Evolutionary conservation across 2,113 vertebrate species (phyloP).

Genomic region (Sterrhoptilus dennistouni): DNA sequence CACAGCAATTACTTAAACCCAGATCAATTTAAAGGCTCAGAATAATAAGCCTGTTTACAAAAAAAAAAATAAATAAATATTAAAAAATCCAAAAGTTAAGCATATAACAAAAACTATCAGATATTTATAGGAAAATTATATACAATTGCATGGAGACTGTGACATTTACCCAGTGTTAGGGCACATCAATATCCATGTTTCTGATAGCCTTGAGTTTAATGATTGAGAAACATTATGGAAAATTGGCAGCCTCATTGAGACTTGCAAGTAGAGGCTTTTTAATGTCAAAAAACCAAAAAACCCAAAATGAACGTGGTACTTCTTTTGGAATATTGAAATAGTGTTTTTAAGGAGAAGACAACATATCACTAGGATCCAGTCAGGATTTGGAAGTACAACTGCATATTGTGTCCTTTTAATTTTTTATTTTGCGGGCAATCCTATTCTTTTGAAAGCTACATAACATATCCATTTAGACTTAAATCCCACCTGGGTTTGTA

Average conservation of each 20-base stretch:
- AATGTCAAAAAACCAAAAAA: neutral
- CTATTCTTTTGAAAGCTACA: neutral
- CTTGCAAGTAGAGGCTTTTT: neutral
- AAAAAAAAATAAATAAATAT: neutral
- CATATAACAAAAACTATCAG: neutral
- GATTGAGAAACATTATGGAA: neutral
- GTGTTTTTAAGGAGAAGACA: neutral
- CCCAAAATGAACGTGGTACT: neutral
- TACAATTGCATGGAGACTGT: neutral
- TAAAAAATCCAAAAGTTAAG: neutral
- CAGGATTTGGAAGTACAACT: neutral
- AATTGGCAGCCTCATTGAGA: neutral
- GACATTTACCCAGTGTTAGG: neutral
- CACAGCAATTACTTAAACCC: neutral
- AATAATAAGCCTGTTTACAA: neutral
- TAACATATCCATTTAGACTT: neutral
- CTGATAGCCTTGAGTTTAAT: neutral
- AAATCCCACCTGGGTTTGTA: neutral
- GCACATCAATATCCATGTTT: neutral
- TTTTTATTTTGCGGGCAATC: neutral
- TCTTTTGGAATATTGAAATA: neutral
- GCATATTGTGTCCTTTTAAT: neutral
- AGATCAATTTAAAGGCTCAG: neutral
- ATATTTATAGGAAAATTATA: neutral
- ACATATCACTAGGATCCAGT: neutral